These are phyloP conservation scores for Hiodon alosoides DNA, from an alignment of 2,113 vertebrate species.

Conservation along the genomic window DNA sequence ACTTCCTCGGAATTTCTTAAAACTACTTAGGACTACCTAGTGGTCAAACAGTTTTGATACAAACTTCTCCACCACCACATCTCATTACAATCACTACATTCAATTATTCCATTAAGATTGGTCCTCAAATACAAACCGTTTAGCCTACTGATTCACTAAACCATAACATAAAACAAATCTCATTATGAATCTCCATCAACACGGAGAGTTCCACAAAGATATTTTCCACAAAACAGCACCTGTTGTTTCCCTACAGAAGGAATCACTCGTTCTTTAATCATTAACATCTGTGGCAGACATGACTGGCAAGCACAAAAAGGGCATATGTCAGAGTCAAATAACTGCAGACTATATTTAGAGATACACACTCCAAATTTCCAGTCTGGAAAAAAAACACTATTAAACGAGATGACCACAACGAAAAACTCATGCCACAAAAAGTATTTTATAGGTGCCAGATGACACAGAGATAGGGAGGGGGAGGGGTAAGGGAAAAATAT, in stretches of 20 bases:
- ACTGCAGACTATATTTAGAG: slow-evolving; percentile 66
- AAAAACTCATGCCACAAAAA: background rate
- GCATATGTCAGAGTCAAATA: slow-evolving; percentile 35
- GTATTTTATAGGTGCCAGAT: too few species aligned
- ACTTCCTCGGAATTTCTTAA: background rate
- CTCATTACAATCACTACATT: background rate
- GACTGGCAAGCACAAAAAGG: slow-evolving; percentile 41
- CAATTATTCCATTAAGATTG: background rate
- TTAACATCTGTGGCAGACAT: slow-evolving; percentile 25
- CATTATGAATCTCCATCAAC: background rate
- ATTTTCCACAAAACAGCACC: background rate
- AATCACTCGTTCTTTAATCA: background rate
- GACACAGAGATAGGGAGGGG: too few species aligned
- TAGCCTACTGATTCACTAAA: background rate
- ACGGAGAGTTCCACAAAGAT: background rate
- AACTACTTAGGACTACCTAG: slow-evolving; percentile 11
- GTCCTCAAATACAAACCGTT: background rate
- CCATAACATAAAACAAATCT: background rate
- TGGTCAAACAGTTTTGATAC: background rate
- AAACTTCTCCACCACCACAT: background rate
- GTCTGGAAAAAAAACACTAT: slow-evolving; percentile 30
- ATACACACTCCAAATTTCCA: slow-evolving; percentile 48
- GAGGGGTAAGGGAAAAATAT: too few species aligned
- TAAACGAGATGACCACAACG: background rate
- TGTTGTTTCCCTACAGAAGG: background rate